phyloP scores from a whole-genome alignment of 2,113 vertebrate genomes.

The Mixornis gularis region DNA sequence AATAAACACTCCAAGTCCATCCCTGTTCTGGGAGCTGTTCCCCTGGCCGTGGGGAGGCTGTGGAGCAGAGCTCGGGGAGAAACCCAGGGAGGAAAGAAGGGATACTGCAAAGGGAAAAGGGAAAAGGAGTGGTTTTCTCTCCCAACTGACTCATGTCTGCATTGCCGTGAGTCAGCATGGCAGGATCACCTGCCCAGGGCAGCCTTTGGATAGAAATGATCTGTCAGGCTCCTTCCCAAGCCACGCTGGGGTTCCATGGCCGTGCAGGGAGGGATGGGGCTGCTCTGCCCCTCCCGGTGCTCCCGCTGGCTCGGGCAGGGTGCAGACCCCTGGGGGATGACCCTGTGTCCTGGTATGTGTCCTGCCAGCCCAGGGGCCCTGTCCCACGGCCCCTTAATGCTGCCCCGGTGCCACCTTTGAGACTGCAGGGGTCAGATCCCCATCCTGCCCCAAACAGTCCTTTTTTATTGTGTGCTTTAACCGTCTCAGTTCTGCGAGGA shows the following conservation, averaged over 20 bases:
- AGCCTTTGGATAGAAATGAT: not conserved
- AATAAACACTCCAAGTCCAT: not conserved
- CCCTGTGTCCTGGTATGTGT: not conserved
- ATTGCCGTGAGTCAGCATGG: not conserved
- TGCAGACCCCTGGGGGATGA: not conserved
- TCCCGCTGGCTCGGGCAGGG: not conserved
- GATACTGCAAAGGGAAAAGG: not conserved
- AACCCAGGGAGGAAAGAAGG: not conserved
- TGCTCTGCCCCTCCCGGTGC: not conserved
- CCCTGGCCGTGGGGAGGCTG: not conserved
- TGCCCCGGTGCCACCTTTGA: not conserved
- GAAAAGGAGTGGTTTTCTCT: not conserved
- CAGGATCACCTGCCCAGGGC: not conserved
- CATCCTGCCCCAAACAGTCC: not conserved
- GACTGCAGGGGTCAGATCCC: not conserved
- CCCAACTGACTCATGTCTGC: not conserved
- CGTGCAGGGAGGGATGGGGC: not conserved
- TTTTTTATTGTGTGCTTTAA: not conserved
- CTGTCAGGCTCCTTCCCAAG: not conserved
- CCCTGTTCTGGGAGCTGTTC: not conserved
- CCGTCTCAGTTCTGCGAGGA: fast-evolving
- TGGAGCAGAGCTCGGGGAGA: not conserved
- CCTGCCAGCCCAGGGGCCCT: not conserved
- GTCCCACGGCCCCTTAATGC: fast-evolving
- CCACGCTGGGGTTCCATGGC: fast-evolving